Conservation (phyloP, 2,113 vertebrate genomes). For the Rhombomys opimus region DNA sequence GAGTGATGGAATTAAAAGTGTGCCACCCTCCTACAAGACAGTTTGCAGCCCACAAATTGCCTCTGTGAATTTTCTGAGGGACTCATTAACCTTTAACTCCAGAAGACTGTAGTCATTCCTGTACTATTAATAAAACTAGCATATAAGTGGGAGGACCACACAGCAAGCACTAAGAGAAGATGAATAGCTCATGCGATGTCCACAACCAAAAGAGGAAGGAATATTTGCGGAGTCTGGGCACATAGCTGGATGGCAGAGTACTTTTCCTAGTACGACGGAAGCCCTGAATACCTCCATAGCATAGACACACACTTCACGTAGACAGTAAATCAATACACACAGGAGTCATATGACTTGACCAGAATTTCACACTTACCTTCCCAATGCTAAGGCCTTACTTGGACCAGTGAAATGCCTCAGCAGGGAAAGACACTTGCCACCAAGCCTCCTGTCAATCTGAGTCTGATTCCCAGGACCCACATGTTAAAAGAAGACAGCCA, state of each 20-base stretch:
- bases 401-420: not conserved
- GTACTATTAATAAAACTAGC: not conserved
- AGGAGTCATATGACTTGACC: not conserved
- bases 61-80: not conserved
- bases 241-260: not conserved
- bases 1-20: not conserved
- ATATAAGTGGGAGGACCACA: no score
- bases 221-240: not conserved
- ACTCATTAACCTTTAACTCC: not conserved
- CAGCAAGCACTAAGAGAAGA: not conserved
- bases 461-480: not conserved
- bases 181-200: not conserved
- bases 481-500: not conserved
- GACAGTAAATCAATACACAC: not conserved
- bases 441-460: not conserved
- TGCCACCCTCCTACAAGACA: not conserved
- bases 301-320: not conserved
- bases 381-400: not conserved
- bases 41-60: not conserved
- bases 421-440: not conserved
- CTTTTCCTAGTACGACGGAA: not conserved
- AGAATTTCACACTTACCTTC: not conserved
- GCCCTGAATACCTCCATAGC: not conserved
- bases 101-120: not conserved
- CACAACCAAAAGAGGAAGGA: not conserved